These are phyloP conservation scores for Oxystoma pomonae DNA, from an alignment of 2,888 invertebrate genomes.

Conservation along the genomic window DNA sequence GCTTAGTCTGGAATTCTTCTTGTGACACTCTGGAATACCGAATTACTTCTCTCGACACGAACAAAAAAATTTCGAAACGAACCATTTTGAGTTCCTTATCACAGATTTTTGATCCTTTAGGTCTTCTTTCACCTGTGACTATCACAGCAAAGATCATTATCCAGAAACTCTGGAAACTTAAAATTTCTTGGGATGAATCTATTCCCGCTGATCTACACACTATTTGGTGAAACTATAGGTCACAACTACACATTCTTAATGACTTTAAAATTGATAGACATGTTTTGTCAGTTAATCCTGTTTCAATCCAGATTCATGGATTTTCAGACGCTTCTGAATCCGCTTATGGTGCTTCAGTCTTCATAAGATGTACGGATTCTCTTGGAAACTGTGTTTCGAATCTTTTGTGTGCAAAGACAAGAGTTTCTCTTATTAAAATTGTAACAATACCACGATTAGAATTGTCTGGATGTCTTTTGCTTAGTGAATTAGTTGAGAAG, in stretches of 20 bases:
- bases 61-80: slow-evolving; percentile 11
- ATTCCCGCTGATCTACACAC: slow-evolving; percentile 14
- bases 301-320: slow-evolving; percentile 13
- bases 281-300: not conserved
- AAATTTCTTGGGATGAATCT: slow-evolving; percentile 19
- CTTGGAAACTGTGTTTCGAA: slow-evolving; percentile 6
- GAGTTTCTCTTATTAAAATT: slow-evolving; percentile 19
- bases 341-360: slow-evolving; percentile 17
- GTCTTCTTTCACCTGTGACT: slow-evolving; percentile 12
- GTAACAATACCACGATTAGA: slow-evolving; percentile 20
- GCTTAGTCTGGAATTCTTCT: slow-evolving; percentile 15
- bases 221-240: slow-evolving; percentile 12
- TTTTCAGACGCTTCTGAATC: slow-evolving; percentile 12
- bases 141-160: slow-evolving; percentile 19
- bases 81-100: slow-evolving; percentile 16
- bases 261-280: slow-evolving; percentile 14
- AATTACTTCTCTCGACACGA: not conserved
- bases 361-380: slow-evolving; percentile 8
- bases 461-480: slow-evolving; percentile 12
- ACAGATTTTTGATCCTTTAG: slow-evolving; percentile 19
- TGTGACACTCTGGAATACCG: slow-evolving; percentile 10
- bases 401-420: slow-evolving; percentile 20
- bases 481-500: not conserved
- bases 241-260: slow-evolving; percentile 7
- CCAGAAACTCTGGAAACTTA: slow-evolving; percentile 18